These are phyloP conservation scores for Myodes glareolus DNA, from an alignment of 2,113 vertebrate species.

Conservation along the genomic window DNA sequence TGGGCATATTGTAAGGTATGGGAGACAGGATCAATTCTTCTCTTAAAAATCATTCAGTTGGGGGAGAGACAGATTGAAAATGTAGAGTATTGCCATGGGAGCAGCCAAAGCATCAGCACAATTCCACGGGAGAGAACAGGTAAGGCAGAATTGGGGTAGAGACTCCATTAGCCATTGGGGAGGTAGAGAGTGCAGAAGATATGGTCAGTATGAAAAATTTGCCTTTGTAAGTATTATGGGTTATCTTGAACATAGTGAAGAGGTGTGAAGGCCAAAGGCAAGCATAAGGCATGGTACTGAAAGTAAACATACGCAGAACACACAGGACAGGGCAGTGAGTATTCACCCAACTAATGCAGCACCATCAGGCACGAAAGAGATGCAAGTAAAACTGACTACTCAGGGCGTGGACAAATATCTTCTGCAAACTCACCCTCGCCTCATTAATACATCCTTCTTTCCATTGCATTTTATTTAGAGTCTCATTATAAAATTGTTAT, in stretches of 20 bases:
- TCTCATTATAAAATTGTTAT: neutral
- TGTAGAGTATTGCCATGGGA: neutral
- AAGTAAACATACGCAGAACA: neutral
- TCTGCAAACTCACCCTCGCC: neutral
- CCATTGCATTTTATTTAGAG: slow-evolving; percentile 23
- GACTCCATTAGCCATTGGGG: accelerated
- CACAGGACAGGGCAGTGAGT: neutral
- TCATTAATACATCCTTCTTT: neutral
- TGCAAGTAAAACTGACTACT: neutral
- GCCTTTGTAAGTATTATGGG: neutral
- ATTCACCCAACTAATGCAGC: neutral
- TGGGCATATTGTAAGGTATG: neutral
- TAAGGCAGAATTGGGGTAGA: neutral
- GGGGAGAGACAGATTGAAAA: neutral
- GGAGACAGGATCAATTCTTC: neutral
- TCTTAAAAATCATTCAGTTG: neutral
- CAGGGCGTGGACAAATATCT: neutral
- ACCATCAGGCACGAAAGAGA: neutral
- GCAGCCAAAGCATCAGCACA: neutral
- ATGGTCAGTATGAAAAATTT: neutral
- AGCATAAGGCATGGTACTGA: neutral
- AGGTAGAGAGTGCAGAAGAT: neutral
- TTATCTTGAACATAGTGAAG: neutral
- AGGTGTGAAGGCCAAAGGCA: neutral
- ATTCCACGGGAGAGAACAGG: neutral